phyloP scores from a whole-genome alignment of 2,797 vertebrate genomes.

The Nasua narica region DNA sequence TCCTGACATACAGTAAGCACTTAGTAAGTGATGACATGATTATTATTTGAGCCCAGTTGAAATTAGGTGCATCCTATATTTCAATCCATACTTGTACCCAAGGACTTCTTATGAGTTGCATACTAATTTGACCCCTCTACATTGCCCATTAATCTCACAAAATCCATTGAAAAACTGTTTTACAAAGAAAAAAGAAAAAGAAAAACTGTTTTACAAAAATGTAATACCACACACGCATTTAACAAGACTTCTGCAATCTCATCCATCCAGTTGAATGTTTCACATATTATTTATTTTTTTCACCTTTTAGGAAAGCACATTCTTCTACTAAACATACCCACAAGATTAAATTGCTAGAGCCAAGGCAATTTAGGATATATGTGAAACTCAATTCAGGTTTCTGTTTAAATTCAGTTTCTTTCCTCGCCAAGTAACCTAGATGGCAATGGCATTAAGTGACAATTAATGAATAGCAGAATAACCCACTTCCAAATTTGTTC shows the following conservation, averaged over 20 bases:
- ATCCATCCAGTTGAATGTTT: constrained; percentile 2
- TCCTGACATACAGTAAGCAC: background rate
- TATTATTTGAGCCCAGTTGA: background rate
- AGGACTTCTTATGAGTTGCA: background rate
- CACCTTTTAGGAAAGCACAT: constrained; percentile 42
- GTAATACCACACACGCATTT: background rate
- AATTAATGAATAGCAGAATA: constrained; percentile 28
- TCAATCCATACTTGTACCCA: background rate
- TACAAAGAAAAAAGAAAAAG: too few species aligned
- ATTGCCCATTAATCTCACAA: constrained; percentile 17
- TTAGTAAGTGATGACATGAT: background rate
- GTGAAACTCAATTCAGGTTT: constrained; percentile 34
- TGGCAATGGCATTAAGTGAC: constrained; percentile 42
- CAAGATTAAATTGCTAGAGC: background rate
- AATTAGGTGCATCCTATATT: background rate
- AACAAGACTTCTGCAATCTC: constrained; percentile 1
- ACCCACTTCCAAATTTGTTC: constrained; percentile 38
- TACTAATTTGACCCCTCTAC: background rate
- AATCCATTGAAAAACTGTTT: background rate
- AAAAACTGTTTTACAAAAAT: background rate
- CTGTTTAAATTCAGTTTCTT: constrained; percentile 44
- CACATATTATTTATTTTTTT: constrained; percentile 21
- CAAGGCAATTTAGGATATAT: background rate
- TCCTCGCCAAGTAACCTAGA: constrained; percentile 44
- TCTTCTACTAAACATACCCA: constrained; percentile 1